Conservation (phyloP, 2,113 vertebrate genomes). For the Caracal caracal region DNA sequence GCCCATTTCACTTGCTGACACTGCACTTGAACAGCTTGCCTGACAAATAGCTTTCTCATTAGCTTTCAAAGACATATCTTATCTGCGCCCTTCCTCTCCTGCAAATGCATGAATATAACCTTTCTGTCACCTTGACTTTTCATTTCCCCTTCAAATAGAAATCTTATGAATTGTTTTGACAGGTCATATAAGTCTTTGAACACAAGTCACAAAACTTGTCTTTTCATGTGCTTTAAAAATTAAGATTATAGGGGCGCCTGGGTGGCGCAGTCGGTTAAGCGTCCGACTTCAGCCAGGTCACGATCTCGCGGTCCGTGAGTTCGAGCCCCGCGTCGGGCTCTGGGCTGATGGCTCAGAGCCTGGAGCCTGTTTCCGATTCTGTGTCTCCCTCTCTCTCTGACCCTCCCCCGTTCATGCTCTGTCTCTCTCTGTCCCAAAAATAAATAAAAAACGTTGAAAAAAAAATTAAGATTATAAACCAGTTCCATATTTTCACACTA, state of each 20-base stretch:
- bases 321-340: no score
- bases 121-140: slow-evolving; percentile 57
- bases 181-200: slow-evolving; percentile 33
- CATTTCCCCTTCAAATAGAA: slow-evolving; percentile 45
- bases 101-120: slow-evolving; percentile 9
- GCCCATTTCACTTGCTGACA: slow-evolving; percentile 34
- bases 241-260: slow-evolving; percentile 35
- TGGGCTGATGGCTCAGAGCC: no score
- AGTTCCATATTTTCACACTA: not conserved
- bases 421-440: no score
- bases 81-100: not conserved
- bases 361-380: no score
- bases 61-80: not conserved
- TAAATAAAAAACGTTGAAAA: no score
- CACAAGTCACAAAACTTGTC: not conserved
- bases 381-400: no score
- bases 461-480: slow-evolving; percentile 41
- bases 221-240: slow-evolving; percentile 40
- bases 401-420: no score
- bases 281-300: no score
- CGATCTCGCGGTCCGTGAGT: no score
- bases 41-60: slow-evolving; percentile 54
- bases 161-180: slow-evolving; percentile 48
- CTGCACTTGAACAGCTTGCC: slow-evolving; percentile 39
- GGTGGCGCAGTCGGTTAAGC: no score